A percentile compares a stretch with the other conserved stretches of the same genome.
Evolutionary conservation across 1,140 invertebrate species (phyloP).

Genomic region (Drosophila funebris): DNA sequence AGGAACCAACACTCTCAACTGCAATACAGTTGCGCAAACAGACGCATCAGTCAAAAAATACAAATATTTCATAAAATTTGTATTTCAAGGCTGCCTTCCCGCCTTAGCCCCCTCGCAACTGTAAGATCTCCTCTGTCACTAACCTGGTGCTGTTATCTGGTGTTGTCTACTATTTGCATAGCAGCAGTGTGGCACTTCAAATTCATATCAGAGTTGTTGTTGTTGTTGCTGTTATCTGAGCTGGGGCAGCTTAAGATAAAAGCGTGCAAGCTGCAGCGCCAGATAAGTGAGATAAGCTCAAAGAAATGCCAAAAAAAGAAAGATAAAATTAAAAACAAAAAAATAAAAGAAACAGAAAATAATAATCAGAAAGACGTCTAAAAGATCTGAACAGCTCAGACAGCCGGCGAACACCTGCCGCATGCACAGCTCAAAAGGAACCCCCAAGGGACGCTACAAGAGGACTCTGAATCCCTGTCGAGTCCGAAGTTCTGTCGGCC

Average conservation of each 20-base stretch:
- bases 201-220: constrained; percentile 18
- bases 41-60: constrained; percentile 6
- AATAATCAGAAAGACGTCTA: constrained; percentile 1
- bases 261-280: constrained; percentile 41
- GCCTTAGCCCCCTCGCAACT: background rate
- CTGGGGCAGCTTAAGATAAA: constrained; percentile 28
- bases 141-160: background rate
- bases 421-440: constrained; percentile 8
- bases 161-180: constrained; percentile 16
- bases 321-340: constrained; percentile 1
- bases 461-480: background rate
- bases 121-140: background rate
- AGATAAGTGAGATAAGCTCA: constrained; percentile 57
- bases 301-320: constrained; percentile 30
- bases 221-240: constrained; percentile 38
- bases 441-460: constrained; percentile 10
- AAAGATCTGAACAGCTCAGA: constrained; percentile 6
- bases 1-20: constrained; percentile 5
- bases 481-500: constrained; percentile 11
- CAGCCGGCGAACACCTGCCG: constrained; percentile 38
- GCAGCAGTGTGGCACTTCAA: constrained; percentile 23
- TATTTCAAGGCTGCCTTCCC: constrained; percentile 17
- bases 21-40: constrained; percentile 34
- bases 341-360: background rate
- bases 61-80: background rate